Conservation (phyloP, 2,113 vertebrate genomes). For the Xiphias gladius region DNA sequence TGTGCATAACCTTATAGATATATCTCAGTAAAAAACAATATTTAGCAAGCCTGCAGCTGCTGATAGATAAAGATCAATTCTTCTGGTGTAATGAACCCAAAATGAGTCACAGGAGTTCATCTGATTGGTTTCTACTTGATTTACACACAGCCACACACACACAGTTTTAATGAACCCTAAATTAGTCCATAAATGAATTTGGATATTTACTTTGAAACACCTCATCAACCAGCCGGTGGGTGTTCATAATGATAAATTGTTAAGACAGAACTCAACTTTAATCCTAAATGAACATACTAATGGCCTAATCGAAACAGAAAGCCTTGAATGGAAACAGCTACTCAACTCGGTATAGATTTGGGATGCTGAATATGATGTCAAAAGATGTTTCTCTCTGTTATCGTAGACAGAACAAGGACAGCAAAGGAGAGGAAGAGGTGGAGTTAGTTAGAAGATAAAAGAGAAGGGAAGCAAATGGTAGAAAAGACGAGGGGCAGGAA, state of each 20-base stretch:
- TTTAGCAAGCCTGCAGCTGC: not conserved
- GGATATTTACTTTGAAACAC: no score
- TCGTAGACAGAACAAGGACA: not conserved
- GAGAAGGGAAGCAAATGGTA: not conserved
- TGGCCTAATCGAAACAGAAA: not conserved
- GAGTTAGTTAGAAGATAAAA: not conserved
- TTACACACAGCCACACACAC: no score
- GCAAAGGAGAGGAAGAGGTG: constrained; percentile 6
- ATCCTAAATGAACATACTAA: not conserved
- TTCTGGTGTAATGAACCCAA: not conserved
- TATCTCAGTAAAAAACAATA: not conserved
- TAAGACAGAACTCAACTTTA: no score
- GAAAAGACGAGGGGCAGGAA: not conserved
- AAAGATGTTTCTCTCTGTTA: not conserved
- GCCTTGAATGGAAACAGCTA: not conserved
- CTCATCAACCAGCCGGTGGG: no score
- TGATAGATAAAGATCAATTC: not conserved
- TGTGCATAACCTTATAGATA: not conserved
- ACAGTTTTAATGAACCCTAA: no score
- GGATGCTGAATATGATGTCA: not conserved
- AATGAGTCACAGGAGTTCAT: not conserved
- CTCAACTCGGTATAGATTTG: not conserved
- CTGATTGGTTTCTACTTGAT: not conserved
- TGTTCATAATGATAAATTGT: no score
- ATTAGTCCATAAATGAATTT: no score